Evolutionary conservation across 2,888 invertebrate genomes (phyloP), one percentile per base, ranked within the genome.

Genomic region (Patella pellucida): DNA sequence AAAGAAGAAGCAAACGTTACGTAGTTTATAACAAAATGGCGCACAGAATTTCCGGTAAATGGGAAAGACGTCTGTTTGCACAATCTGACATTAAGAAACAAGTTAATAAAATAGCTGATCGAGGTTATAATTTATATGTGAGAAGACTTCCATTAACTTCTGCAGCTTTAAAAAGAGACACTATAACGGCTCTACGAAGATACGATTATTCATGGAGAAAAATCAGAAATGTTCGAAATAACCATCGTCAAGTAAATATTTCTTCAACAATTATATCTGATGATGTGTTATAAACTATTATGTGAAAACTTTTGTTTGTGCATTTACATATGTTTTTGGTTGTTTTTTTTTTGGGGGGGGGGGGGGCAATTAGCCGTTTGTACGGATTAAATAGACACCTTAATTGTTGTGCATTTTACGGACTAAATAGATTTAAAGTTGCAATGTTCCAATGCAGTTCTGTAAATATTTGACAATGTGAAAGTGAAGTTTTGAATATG

Each of bases 161-260:
- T 12, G 14, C 19, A 23, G 23, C 19, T 23, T 23, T 23, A 62
- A 19, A 62, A 7, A 62, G 14, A 62, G 23, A 62, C 11, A 69
- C 77, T 2, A 69, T 68, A 19, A 41, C 76, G n/a, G 72, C 78
- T 19, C 41, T 83, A 54, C 70, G 67, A 14, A 74, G 79, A 51
- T 84, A 82, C 76, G 82, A 83, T 74, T 83, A 83, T 68, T 81
- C 82, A 0, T 83, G 82, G 83, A 79, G 72, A 68, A 69, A 73
- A n/a, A 41, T 75, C 16, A 27, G 76, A 19, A 76, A 74, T 51
- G 54, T 56, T 19, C 69, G 77, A 16, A 56, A 70, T n/a, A 54
- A 69, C 14, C 75, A 69, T 27, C 69, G 79, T 62, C 68, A 71
- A 31, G 67, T 72, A 31, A 50, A 19, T 3, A 23, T 62, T 23